Conservation (phyloP, 2,113 vertebrate species). For the Dasyurus viverrinus region DNA sequence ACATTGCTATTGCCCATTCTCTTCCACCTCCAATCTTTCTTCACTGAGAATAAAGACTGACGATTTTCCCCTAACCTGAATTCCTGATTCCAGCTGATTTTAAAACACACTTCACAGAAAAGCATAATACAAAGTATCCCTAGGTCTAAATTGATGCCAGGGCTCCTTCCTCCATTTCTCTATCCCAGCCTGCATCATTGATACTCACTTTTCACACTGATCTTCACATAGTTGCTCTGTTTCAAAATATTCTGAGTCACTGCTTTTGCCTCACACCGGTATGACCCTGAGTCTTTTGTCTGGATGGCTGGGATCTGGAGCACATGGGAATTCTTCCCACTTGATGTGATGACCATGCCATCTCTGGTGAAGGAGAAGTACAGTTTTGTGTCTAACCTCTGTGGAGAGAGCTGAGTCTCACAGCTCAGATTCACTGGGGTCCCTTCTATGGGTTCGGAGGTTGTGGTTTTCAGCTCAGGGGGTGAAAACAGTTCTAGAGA, state of each 20-base stretch:
- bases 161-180: neutral
- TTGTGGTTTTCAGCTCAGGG: neutral
- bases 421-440: slow-evolving; percentile 33
- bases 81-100: no score
- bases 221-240: neutral
- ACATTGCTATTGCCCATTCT: no score
- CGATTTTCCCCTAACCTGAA: no score
- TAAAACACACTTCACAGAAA: no score
- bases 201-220: slow-evolving; percentile 27
- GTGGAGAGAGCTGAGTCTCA: slow-evolving; percentile 12
- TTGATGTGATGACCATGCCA: neutral
- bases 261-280: slow-evolving; percentile 11
- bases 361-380: slow-evolving; percentile 12
- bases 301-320: slow-evolving; percentile 2
- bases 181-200: neutral
- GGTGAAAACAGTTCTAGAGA: slow-evolving; percentile 52
- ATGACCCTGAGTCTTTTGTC: slow-evolving; percentile 38
- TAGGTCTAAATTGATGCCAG: neutral
- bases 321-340: neutral
- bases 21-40: no score
- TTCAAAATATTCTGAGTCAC: neutral
- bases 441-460: neutral
- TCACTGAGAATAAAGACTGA: no score
- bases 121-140: neutral
- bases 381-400: neutral